A percentile compares a stretch with the other conserved stretches of the same genome.
phyloP scores from a whole-genome alignment of 2,888 invertebrate genomes.

The Philhelius pedissequus region DNA sequence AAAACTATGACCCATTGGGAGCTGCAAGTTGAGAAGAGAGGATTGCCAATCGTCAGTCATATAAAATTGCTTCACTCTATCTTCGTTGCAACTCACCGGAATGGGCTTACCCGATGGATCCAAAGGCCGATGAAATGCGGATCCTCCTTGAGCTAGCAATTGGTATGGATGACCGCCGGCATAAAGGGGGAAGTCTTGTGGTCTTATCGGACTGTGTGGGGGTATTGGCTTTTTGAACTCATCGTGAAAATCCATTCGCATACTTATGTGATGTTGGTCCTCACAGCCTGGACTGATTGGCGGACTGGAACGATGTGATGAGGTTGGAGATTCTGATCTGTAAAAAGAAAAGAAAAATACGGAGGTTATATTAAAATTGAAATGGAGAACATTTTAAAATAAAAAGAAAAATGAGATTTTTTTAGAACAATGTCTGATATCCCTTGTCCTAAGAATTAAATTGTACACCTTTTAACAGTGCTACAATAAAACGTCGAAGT shows the following conservation, averaged over 20 bases:
- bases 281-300: slow-evolving; percentile 93
- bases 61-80: slow-evolving; percentile 62
- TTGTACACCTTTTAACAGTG: too few species aligned
- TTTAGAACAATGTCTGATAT: too few species aligned
- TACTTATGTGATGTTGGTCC: slow-evolving; percentile 81
- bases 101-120: slow-evolving; percentile 79
- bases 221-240: slow-evolving; percentile 78
- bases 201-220: slow-evolving; percentile 78
- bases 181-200: slow-evolving; percentile 78
- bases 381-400: too few species aligned
- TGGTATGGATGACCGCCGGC: slow-evolving; percentile 80
- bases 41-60: slow-evolving; percentile 56
- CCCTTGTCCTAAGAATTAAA: too few species aligned
- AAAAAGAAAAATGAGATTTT: too few species aligned
- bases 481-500: too few species aligned
- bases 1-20: slow-evolving; percentile 80
- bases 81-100: slow-evolving; percentile 74
- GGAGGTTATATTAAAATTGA: too few species aligned
- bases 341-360: background rate
- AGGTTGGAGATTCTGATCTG: slow-evolving; percentile 79
- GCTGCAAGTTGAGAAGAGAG: slow-evolving; percentile 71
- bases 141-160: slow-evolving; percentile 79
- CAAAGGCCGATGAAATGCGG: slow-evolving; percentile 81
- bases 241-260: slow-evolving; percentile 80
- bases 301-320: slow-evolving; percentile 87